Conservation (phyloP, 2,113 vertebrate species). For the Hemiscyllium ocellatum region DNA sequence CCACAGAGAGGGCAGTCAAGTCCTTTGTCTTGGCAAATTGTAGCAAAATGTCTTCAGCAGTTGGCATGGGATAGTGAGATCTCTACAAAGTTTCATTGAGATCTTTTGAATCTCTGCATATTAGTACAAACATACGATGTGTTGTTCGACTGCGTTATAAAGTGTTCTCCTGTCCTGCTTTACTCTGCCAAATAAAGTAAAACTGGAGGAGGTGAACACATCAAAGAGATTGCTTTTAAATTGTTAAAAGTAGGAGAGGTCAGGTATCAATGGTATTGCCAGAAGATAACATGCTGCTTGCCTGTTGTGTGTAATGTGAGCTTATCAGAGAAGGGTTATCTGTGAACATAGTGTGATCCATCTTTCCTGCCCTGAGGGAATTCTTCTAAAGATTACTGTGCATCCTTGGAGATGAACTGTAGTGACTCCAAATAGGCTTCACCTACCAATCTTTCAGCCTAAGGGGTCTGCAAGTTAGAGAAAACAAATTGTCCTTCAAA, state of each 20-base stretch:
- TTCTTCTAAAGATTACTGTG: background rate
- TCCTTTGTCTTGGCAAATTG: no score
- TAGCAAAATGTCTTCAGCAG: no score
- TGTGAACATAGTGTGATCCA: background rate
- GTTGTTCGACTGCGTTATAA: no score
- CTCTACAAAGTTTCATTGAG: no score
- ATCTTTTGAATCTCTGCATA: no score
- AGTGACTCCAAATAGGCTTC: background rate
- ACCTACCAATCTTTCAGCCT: no score
- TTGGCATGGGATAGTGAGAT: no score
- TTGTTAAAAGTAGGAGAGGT: background rate
- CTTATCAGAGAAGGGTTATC: background rate
- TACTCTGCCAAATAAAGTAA: background rate
- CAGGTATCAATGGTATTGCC: background rate
- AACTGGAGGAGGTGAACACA: background rate
- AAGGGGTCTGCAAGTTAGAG: background rate
- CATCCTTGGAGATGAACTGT: background rate
- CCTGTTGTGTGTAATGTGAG: background rate
- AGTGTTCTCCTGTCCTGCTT: background rate
- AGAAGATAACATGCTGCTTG: background rate
- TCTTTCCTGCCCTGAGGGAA: background rate
- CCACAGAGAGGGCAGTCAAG: no score
- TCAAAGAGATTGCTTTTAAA: background rate
- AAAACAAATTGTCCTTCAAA: background rate
- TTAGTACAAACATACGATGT: no score